phyloP scores from a whole-genome alignment of 2,888 invertebrate species.

The Chironomus tentans region DNA sequence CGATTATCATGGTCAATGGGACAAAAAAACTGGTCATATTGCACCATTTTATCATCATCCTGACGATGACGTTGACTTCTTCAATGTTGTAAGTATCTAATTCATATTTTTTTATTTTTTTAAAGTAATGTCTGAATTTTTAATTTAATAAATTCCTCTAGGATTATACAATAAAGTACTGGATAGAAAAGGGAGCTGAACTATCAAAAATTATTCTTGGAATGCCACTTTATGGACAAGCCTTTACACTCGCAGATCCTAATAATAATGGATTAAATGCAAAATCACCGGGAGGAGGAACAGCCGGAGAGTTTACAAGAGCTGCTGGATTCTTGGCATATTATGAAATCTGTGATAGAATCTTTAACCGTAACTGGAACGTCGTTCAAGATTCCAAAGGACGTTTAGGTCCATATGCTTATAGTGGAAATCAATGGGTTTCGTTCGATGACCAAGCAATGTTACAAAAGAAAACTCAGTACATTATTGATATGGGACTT shows the following conservation, averaged over 20 bases:
- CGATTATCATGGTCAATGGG: conserved; percentile 88
- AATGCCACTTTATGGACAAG: conserved; percentile 81
- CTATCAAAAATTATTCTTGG: conserved; percentile 81
- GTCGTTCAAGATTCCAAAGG: conserved; percentile 67
- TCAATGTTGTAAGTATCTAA: conserved; percentile 65
- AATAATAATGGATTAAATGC: conserved; percentile 60
- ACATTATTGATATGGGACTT: conserved; percentile 63
- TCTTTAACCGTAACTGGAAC: conserved; percentile 67
- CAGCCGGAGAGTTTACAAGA: conserved; percentile 63
- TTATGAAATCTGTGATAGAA: conserved; percentile 80
- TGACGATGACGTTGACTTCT: conserved; percentile 70
- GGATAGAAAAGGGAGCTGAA: conserved; percentile 77
- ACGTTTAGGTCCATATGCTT: conserved; percentile 81
- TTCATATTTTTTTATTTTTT: no score
- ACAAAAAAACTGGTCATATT: conserved; percentile 82
- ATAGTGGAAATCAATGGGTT: conserved; percentile 84
- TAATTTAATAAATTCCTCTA: conserved; percentile 35
- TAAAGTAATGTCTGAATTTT: no score
- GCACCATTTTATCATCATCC: conserved; percentile 76
- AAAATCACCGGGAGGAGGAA: conserved; percentile 66
- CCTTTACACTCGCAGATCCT: conserved; percentile 59
- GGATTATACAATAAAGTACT: conserved; percentile 83
- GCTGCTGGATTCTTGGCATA: conserved; percentile 82
- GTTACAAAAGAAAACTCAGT: conserved; percentile 68
- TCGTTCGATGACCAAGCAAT: conserved; percentile 77